Evolutionary conservation across 2,888 invertebrate genomes (phyloP).

Genomic region (Tetragonula carbonaria): DNA sequence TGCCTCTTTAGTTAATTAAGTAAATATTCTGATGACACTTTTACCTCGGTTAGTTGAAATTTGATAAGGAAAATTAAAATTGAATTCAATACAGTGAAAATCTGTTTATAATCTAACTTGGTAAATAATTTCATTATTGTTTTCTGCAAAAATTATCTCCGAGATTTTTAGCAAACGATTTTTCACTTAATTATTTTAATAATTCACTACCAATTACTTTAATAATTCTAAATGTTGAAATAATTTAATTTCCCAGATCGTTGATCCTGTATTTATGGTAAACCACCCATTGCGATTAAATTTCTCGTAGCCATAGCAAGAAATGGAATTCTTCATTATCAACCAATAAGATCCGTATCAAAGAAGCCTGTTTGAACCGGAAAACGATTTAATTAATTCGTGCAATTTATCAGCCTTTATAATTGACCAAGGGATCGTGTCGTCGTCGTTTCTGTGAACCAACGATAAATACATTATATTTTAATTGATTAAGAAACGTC

Average conservation of each 20-base stretch:
- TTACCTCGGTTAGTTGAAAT: not conserved
- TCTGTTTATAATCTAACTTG: not conserved
- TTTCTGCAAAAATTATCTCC: not conserved
- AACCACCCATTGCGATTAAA: not conserved
- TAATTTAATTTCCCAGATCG: not conserved
- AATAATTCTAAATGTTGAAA: not conserved
- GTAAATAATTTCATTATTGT: not conserved
- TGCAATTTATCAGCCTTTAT: slow-evolving; percentile 25
- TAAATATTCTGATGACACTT: too few species aligned
- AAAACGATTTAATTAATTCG: slow-evolving; percentile 38
- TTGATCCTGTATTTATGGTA: not conserved
- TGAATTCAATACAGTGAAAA: not conserved
- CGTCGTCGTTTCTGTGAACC: not conserved
- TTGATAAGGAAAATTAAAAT: not conserved
- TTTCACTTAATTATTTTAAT: not conserved
- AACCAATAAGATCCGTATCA: not conserved
- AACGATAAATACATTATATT: slow-evolving; percentile 9
- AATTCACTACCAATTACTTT: not conserved
- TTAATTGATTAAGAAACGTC: slow-evolving; percentile 30
- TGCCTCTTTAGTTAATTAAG: too few species aligned
- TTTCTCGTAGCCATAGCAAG: not conserved
- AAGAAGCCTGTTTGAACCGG: not conserved
- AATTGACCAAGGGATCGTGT: slow-evolving; percentile 4
- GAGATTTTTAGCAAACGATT: not conserved
- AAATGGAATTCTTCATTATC: not conserved